Evolutionary conservation across 2,113 vertebrate genomes (phyloP), one percentile per base, ranked within the genome.

Genomic region (Pterocles orientalis): DNA sequence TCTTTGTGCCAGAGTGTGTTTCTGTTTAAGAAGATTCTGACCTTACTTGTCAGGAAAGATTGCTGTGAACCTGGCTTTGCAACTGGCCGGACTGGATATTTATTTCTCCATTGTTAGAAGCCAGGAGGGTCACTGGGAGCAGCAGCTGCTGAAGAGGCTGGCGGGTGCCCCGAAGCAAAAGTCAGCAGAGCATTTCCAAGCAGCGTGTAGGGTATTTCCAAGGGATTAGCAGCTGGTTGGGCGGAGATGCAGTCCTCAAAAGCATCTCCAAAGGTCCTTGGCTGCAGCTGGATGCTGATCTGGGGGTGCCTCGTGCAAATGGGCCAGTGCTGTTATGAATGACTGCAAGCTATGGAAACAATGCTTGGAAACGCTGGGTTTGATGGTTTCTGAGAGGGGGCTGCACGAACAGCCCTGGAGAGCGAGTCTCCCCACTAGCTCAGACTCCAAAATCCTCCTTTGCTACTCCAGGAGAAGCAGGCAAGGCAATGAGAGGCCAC

Each of bases 61-160:
- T 66, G 28, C 61, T 72, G n/a, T 60, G 70, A 88, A 70, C 24
- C 82, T 54, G 39, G 31, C 60, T 92, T 75, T 82, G 66, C 69
- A 26, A 45, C 26, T 31, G 18, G 33, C 47, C 3, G 2, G 56
- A 47, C 33, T 65, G 34, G 17, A 1, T 77, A 36, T 76, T 88
- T 93, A 45, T 88, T 93, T 83, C 68, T 72, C 29, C 3, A 5
- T 54, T 53, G n/a, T 68, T 76, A 18, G 2, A n/a, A 88, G 86
- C 50, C 90, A 72, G 73, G 50, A 88, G 53, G 64, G 80, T 96
- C 76, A 66, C 86, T 62, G 18, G 4, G 71, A 94, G 82, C 68
- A 88, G 92, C 95, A 83, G 88, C 75, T 77, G 93, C 90, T 90
- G 70, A 61, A 70, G 79, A 57, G 58, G 45, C 84, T 92, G 94